Conservation (phyloP, 2,797 vertebrate genomes). For the Tarsius wallacei region DNA sequence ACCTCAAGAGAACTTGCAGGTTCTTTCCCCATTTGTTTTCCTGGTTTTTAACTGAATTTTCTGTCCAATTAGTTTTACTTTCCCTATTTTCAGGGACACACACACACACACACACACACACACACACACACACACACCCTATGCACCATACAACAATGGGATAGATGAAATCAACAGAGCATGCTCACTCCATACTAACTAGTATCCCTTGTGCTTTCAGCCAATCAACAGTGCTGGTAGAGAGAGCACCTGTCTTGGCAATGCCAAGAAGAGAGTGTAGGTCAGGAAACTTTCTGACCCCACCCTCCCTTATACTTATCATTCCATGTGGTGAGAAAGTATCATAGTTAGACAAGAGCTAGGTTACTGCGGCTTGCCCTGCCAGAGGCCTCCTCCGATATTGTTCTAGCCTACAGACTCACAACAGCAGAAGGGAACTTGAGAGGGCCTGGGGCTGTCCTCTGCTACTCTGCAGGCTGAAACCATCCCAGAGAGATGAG, state of each 20-base stretch:
- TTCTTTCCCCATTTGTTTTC: not conserved
- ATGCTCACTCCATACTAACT: not conserved
- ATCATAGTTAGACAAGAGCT: constrained; percentile 30
- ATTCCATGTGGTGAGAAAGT: constrained; percentile 32
- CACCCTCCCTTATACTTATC: constrained; percentile 15
- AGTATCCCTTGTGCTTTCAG: not conserved
- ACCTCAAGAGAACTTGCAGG: not conserved
- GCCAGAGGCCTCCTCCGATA: not conserved
- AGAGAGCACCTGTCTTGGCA: not conserved
- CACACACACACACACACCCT: not conserved
- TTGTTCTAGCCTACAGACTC: not conserved
- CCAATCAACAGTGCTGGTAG: fast-evolving
- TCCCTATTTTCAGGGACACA: not conserved
- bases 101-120: not conserved
- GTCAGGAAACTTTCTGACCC: constrained; percentile 1
- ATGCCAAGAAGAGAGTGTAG: not conserved
- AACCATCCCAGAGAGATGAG: constrained; percentile 35
- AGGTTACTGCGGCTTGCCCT: not conserved
- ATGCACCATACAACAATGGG: not conserved
- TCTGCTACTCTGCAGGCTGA: not conserved
- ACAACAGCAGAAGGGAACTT: not conserved
- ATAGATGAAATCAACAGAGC: not conserved
- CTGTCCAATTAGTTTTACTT: constrained; percentile 19
- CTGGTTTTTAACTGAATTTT: constrained; percentile 18
- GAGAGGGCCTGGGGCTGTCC: not conserved